Evolutionary conservation across 2,113 vertebrate species (phyloP).

Genomic region (Prunella himalayana): DNA sequence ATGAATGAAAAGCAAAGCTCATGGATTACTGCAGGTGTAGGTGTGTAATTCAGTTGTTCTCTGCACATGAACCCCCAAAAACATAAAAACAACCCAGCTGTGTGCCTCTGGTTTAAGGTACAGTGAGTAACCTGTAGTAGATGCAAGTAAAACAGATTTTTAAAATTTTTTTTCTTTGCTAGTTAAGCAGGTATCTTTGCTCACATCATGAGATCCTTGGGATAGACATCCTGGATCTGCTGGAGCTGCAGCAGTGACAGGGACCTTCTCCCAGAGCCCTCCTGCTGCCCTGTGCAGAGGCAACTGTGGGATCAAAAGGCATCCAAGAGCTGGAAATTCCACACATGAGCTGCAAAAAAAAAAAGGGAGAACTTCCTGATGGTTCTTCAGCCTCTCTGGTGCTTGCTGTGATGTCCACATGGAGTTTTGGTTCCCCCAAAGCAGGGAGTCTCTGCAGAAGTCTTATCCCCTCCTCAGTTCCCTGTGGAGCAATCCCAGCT

Average conservation of each 20-base stretch:
- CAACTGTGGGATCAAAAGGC: background rate
- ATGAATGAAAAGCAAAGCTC: background rate
- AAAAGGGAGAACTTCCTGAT: background rate
- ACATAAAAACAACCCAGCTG: accelerated
- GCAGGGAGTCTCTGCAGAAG: background rate
- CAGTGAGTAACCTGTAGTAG: background rate
- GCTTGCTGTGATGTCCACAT: background rate
- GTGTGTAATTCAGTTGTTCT: background rate
- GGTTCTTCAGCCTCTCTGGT: background rate
- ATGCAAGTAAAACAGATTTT: background rate
- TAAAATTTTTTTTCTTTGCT: background rate
- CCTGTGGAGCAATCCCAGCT: background rate
- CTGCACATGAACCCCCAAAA: background rate
- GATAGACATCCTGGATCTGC: background rate
- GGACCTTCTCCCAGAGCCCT: background rate
- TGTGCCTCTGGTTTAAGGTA: background rate
- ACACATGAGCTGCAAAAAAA: accelerated
- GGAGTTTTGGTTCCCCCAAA: background rate
- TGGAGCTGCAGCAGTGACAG: background rate
- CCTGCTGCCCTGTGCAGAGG: background rate
- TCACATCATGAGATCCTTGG: background rate
- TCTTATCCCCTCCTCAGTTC: background rate
- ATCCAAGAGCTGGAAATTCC: background rate
- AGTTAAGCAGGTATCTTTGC: background rate
- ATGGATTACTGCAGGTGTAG: background rate